Evolutionary conservation across 2,888 invertebrate species (phyloP), one percentile per base, ranked within the genome.

Genomic region (Labia minor): DNA sequence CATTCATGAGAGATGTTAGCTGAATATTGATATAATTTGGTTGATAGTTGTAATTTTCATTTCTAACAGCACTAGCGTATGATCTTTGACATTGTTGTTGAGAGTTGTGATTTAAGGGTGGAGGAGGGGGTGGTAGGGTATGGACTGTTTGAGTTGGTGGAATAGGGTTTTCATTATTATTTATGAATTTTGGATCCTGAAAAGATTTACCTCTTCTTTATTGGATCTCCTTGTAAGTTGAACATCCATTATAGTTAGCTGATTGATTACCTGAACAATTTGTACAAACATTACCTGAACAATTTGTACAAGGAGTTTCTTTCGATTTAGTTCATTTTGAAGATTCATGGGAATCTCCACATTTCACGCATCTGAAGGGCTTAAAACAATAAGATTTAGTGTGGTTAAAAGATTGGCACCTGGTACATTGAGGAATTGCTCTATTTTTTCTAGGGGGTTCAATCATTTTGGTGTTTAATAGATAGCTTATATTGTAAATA

Each of bases 341-440:
- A 49, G 49, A 49, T 49, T 49, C 49, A 49, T 49, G 49, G 4
- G 14, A 3, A 8, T 11, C 14, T 4, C n/a, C 49, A 49, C 49
- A 49, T 49, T 16, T 49, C 16, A 49, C 49, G 49, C 49, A 49
- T 49, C 16, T 49, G 16, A 14, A 14, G 14, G 49, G n/a, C 16
- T 49, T 49, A 16, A 49, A 49, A 49, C 49, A 49, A 16, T 49
- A 49, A 16, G 49, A 49, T 14, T 16, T 49, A n/a, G 49, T 49
- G 16, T 49, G 49, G n/a, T 49, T 49, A 16, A 49, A 49, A 14
- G 49, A 49, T 49, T 49, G 49, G 16, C 49, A 81, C 19, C 76
- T 75, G 67, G 76, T 74, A 70, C 80, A 80, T 68, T 81, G 80
- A 1, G 69, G 66, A 1, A 72, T 70, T 61, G 71, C 76, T 1